Base-by-base conservation (phyloP, 2,797 vertebrate genomes). In the Acipenser ruthenus region DNA sequence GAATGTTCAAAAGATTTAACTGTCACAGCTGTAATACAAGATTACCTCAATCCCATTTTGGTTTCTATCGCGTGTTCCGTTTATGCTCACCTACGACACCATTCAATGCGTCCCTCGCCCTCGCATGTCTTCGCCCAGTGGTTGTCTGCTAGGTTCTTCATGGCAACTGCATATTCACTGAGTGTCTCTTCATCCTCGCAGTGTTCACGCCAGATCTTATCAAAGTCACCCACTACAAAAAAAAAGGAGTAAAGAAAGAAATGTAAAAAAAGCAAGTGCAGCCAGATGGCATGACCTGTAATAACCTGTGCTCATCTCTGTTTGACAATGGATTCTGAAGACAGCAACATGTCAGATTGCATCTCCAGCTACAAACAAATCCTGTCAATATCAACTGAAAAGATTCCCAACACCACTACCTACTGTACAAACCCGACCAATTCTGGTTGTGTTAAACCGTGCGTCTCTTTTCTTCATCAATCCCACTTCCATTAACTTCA, bases 141-240 rank as follows among this genome's bases (percentile, higher is more conserved):
- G 90, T 93, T 94, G 88, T 97, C 95, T 7, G 97, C 97, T 23
- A 99, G 89, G 77, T 93, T 98, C 88, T 96, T 99, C 97, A 99
- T 99, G 81, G 97, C 97, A 68, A 94, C 87, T 72, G 96, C 97
- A 66, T 99, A 99, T 88, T 98, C 95, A 74, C 92, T 95, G 60
- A 99, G 91, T 0, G 92, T 97, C 86, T 92, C 95, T 74, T 97
- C 95, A 75, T 99, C 96, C 79, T 97, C 92, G 70, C 96, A 99
- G 83, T 99, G 97, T 78, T 99, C 96, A 13, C 94, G 89, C 97
- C 96, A 99, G 80, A 99, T 97, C 86, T 95, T 97, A 75, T 99
- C 94, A 79, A 99, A 99, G 83, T 99, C 95, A 9, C 96, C 96
- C 91, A 97, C 97, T 99, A 76, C 71, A 77, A 12, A 6, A 49